phyloP scores from a whole-genome alignment of 2,888 invertebrate genomes.

The Diachrysia chrysitis region DNA sequence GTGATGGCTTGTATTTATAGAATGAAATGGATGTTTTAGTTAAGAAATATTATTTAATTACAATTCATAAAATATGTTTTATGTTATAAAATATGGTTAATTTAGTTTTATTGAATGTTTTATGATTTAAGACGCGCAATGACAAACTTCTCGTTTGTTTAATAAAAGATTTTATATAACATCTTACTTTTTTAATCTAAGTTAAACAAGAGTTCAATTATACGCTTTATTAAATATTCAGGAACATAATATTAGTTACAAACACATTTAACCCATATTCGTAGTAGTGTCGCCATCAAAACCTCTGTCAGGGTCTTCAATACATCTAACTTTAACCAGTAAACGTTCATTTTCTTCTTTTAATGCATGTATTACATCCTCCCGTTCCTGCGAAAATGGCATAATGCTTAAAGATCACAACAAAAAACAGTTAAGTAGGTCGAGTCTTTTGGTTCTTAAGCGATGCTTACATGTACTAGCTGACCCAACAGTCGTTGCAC shows the following conservation, averaged over 20 bases:
- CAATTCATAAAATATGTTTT: slow-evolving; percentile 40
- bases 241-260: slow-evolving; percentile 1
- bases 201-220: background rate
- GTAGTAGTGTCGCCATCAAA: background rate
- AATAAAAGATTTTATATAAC: slow-evolving; percentile 56
- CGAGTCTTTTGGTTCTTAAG: no score
- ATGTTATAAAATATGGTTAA: slow-evolving; percentile 35
- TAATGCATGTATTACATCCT: slow-evolving; percentile 83
- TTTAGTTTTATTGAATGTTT: slow-evolving; percentile 37
- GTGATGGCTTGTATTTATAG: slow-evolving; percentile 71
- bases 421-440: no score
- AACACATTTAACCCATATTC: background rate
- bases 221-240: slow-evolving; percentile 37
- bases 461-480: no score
- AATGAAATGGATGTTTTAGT: slow-evolving; percentile 47
- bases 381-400: slow-evolving; percentile 78
- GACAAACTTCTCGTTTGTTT: slow-evolving; percentile 57
- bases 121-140: slow-evolving; percentile 31
- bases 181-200: background rate
- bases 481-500: no score
- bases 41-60: slow-evolving; percentile 21
- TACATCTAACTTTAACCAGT: slow-evolving; percentile 77
- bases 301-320: slow-evolving; percentile 58
- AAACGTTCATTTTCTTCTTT: slow-evolving; percentile 85
- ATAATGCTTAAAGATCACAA: background rate